Percentiles rank a stretch among this genome's conserved stretches.
Conservation (phyloP, 2,113 vertebrate species). For the Mus pahari region DNA sequence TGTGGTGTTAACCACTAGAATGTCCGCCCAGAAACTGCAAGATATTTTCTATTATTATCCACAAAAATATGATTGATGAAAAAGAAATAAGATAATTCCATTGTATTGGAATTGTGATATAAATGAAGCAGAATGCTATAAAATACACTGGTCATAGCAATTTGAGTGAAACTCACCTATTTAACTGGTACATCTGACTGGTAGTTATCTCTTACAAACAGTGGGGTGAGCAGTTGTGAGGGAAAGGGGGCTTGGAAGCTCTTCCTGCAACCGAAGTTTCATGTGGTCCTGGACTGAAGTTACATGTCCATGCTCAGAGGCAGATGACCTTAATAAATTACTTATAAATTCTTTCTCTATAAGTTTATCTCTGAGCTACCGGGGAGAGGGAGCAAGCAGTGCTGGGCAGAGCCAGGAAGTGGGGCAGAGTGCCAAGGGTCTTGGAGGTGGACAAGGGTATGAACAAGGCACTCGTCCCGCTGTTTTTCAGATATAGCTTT, state of each 20-base stretch:
- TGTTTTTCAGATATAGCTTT: not conserved
- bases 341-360: not conserved
- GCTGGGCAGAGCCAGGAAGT: not conserved
- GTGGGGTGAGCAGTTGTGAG: rapidly evolving
- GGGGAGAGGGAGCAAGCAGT: not conserved
- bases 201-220: not conserved
- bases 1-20: not conserved
- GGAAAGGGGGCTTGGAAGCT: not conserved
- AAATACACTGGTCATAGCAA: not conserved
- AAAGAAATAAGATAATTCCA: not conserved
- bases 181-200: not conserved
- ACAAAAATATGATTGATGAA: not conserved
- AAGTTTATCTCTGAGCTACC: not conserved
- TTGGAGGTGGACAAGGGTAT: not conserved
- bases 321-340: not conserved
- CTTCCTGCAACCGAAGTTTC: not conserved
- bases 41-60: not conserved
- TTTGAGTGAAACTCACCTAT: not conserved
- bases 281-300: not conserved
- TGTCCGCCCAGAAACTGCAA: not conserved
- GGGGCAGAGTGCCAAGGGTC: not conserved
- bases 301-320: not conserved
- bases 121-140: not conserved
- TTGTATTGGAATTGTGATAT: not conserved
- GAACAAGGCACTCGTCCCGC: not conserved